A percentile compares a stretch with the other conserved stretches of the same genome.
These are phyloP conservation scores for Microtus ochrogaster DNA, from an alignment of 2,113 vertebrate species.

Conservation along the genomic window DNA sequence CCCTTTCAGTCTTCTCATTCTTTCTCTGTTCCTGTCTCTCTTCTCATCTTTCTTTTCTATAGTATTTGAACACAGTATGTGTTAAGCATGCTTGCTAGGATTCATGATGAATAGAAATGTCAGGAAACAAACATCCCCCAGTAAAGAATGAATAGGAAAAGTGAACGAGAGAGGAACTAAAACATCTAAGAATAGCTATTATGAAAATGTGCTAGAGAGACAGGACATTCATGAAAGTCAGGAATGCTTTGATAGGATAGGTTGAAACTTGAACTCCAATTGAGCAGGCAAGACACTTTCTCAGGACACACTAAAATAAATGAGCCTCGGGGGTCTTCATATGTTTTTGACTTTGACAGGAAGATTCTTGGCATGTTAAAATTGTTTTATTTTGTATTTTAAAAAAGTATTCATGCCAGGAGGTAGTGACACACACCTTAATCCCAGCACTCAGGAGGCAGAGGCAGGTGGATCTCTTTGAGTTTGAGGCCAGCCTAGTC, in stretches of 20 bases:
- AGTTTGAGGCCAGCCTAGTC: too few species aligned
- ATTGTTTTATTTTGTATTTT: not conserved
- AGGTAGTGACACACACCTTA: too few species aligned
- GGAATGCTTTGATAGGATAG: not conserved
- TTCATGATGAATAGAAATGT: too few species aligned
- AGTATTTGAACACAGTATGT: not conserved
- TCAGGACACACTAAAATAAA: not conserved
- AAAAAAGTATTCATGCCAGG: too few species aligned
- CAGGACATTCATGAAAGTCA: rapidly evolving
- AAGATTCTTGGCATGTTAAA: not conserved
- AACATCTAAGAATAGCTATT: not conserved
- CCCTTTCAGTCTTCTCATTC: not conserved
- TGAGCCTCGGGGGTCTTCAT: not conserved
- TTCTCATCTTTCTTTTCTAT: not conserved
- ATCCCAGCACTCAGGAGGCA: too few species aligned
- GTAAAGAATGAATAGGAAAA: not conserved
- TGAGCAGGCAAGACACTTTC: not conserved
- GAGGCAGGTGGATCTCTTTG: too few species aligned
- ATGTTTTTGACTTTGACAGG: not conserved
- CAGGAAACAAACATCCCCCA: not conserved
- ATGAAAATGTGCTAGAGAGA: not conserved
- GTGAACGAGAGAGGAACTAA: not conserved
- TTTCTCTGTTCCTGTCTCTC: not conserved
- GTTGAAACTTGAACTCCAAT: not conserved
- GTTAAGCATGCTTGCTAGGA: not conserved